A percentile compares a stretch with the other conserved stretches of the same genome.
Conservation (phyloP, 2,113 vertebrate genomes). For the Dryoscopus gambensis region DNA sequence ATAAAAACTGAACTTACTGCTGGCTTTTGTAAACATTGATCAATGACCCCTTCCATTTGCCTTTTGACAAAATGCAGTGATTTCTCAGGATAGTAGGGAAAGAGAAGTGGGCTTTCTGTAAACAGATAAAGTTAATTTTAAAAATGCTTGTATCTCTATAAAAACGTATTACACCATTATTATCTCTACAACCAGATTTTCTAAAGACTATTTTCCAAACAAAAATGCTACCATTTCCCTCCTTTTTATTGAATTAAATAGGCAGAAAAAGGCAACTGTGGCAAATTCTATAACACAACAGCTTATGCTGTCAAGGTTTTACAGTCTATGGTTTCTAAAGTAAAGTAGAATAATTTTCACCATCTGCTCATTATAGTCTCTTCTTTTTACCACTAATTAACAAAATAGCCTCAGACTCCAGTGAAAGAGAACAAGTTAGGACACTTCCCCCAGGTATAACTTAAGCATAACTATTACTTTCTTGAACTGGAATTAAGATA, state of each 20-base stretch:
- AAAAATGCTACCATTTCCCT: neutral
- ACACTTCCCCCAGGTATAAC: neutral
- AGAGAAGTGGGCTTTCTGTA: constrained; percentile 91
- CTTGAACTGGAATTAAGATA: neutral
- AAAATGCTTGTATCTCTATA: neutral
- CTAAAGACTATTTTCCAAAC: neutral
- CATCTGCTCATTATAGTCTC: neutral
- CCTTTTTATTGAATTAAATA: neutral
- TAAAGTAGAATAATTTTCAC: neutral
- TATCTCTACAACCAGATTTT: neutral
- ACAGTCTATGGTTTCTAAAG: neutral
- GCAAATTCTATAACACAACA: neutral
- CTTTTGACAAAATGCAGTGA: constrained; percentile 95
- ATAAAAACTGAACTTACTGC: constrained; percentile 78
- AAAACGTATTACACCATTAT: neutral
- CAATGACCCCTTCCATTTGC: constrained; percentile 90
- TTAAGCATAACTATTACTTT: neutral
- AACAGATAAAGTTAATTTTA: neutral
- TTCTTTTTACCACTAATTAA: neutral
- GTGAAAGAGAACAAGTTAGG: neutral
- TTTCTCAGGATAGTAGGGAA: constrained; percentile 92
- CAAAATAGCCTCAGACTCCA: neutral
- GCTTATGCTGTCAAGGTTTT: neutral
- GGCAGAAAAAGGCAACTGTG: neutral
- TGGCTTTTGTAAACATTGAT: constrained; percentile 90